These are phyloP conservation scores for Sebastes iracundus DNA, from an alignment of 2,797 vertebrate species.

Conservation along the genomic window DNA sequence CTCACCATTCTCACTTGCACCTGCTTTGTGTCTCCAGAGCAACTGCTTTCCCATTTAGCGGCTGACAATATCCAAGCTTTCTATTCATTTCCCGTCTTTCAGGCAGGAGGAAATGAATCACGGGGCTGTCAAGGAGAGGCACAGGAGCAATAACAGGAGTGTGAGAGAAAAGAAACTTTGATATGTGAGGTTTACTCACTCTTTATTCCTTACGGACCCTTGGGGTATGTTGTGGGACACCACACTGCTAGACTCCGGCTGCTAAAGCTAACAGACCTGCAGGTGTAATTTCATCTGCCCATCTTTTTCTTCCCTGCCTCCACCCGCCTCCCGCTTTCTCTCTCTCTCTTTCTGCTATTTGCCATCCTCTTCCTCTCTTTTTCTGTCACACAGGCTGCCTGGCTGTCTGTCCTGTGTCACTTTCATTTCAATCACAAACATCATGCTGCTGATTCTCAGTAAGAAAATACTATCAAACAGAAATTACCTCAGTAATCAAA, in stretches of 20 bases:
- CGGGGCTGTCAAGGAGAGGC: slow-evolving; percentile 78
- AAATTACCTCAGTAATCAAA: slow-evolving; percentile 44
- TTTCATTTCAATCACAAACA: slow-evolving; percentile 63
- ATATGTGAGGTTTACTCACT: slow-evolving; percentile 79
- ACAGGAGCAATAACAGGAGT: slow-evolving; percentile 81
- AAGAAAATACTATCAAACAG: slow-evolving; percentile 40
- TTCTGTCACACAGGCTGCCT: slow-evolving; percentile 24
- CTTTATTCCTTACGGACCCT: slow-evolving; percentile 73
- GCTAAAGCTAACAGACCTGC: slow-evolving; percentile 76
- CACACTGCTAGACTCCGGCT: slow-evolving; percentile 54
- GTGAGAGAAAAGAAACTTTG: slow-evolving; percentile 76
- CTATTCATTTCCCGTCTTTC: slow-evolving; percentile 84
- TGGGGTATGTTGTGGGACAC: slow-evolving; percentile 71
- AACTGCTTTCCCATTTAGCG: slow-evolving; percentile 74
- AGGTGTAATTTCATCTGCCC: slow-evolving; percentile 78
- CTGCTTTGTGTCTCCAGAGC: slow-evolving; percentile 73
- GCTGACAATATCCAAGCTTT: slow-evolving; percentile 83
- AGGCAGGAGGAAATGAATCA: slow-evolving; percentile 84
- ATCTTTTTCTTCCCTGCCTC: slow-evolving; percentile 57
- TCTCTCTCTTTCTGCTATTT: slow-evolving; percentile 42
- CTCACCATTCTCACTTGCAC: slow-evolving; percentile 62
- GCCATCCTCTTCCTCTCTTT: slow-evolving; percentile 30
- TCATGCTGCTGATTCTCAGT: slow-evolving; percentile 45
- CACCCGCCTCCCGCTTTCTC: slow-evolving; percentile 36
- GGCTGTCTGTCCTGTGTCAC: slow-evolving; percentile 55